phyloP scores from a whole-genome alignment of 2,797 vertebrate species.

The Lutjanus campechanus region DNA sequence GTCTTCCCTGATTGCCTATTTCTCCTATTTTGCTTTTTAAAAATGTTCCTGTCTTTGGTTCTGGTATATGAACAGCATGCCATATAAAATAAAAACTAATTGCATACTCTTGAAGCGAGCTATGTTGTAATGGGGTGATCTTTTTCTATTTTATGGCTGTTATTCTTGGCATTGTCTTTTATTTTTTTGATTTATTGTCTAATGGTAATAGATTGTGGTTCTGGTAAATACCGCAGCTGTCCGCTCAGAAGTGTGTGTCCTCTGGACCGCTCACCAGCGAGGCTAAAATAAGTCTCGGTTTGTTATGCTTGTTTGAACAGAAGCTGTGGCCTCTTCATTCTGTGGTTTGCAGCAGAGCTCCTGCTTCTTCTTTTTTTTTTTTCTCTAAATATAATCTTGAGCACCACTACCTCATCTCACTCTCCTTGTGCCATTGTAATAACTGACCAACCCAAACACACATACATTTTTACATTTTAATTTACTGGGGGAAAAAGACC shows the following conservation, averaged over 20 bases:
- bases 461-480: slow-evolving; percentile 60
- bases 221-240: slow-evolving; percentile 71
- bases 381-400: slow-evolving; percentile 79
- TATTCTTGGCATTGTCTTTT: slow-evolving; percentile 75
- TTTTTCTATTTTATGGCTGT: slow-evolving; percentile 70
- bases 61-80: slow-evolving; percentile 49
- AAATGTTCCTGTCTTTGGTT: slow-evolving; percentile 46
- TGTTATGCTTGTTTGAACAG: slow-evolving; percentile 83
- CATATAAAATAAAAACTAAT: slow-evolving; percentile 80
- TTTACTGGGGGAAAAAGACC: slow-evolving; percentile 27
- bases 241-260: slow-evolving; percentile 72
- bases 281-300: slow-evolving; percentile 84
- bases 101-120: slow-evolving; percentile 63
- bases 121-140: slow-evolving; percentile 65
- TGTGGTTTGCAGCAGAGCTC: slow-evolving; percentile 77
- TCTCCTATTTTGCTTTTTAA: slow-evolving; percentile 45
- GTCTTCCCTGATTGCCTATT: slow-evolving; percentile 29
- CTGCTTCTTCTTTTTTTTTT: slow-evolving; percentile 68
- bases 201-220: slow-evolving; percentile 83
- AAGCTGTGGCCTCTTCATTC: slow-evolving; percentile 81
- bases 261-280: slow-evolving; percentile 69
- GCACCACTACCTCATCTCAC: slow-evolving; percentile 79
- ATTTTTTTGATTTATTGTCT: slow-evolving; percentile 77
- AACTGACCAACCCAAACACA: slow-evolving; percentile 56
- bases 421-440: slow-evolving; percentile 58